Percentiles rank a stretch among this genome's conserved stretches.
phyloP scores from a whole-genome alignment of 2,797 vertebrate species.

The Antennarius maculatus region DNA sequence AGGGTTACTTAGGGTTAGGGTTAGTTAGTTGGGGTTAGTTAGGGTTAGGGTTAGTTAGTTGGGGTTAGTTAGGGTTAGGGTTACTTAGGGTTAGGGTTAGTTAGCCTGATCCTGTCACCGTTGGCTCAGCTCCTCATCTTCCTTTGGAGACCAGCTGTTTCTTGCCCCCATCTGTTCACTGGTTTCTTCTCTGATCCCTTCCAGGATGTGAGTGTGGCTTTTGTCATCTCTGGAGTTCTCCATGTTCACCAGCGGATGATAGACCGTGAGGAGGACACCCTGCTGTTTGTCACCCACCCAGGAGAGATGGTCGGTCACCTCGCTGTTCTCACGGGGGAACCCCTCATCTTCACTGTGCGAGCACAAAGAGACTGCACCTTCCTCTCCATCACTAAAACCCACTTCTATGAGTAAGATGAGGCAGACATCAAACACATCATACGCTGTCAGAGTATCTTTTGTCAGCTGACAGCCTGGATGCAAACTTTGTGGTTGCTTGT shows the following conservation, averaged over 20 bases:
- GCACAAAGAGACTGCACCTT: conserved; percentile 92
- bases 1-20: no score
- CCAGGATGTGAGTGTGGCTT: conserved; percentile 91
- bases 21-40: no score
- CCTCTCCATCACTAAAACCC: conserved; percentile 91
- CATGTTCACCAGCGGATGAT: conserved; percentile 95
- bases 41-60: no score
- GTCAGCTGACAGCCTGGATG: neutral
- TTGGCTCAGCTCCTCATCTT: no score
- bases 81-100: no score
- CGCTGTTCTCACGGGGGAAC: conserved; percentile 93
- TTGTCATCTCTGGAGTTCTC: conserved; percentile 90
- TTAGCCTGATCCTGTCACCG: no score
- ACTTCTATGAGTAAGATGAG: conserved; percentile 91
- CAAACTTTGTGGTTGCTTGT: neutral
- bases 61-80: no score
- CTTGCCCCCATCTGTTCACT: neutral
- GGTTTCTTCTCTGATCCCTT: neutral
- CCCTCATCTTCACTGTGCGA: conserved; percentile 92
- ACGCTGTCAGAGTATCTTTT: neutral
- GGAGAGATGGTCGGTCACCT: conserved; percentile 95
- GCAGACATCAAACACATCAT: neutral
- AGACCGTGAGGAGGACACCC: conserved; percentile 89
- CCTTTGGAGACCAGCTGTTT: neutral
- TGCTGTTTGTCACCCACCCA: conserved; percentile 91